Conservation (phyloP, 1,140 invertebrate genomes). For the Penaeus vannamei region DNA sequence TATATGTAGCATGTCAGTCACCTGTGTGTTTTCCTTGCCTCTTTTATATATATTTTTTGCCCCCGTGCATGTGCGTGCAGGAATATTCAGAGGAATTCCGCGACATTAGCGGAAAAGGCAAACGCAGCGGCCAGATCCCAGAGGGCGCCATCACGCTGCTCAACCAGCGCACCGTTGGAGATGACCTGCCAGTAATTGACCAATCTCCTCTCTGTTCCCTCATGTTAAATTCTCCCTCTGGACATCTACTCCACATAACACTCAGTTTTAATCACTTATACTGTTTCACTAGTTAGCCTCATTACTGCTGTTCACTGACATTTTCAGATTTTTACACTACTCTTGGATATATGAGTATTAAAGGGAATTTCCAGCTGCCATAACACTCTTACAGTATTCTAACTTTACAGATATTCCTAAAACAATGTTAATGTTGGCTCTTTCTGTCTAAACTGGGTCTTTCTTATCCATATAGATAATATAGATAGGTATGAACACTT, state of each 20-base stretch:
- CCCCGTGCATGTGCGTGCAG: slow-evolving; percentile 74
- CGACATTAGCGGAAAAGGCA: slow-evolving; percentile 89
- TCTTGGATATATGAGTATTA: no score
- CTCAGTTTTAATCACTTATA: neutral
- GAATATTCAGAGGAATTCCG: slow-evolving; percentile 97
- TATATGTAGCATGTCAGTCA: neutral
- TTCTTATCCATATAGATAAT: no score
- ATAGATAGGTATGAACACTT: no score
- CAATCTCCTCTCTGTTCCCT: slow-evolving; percentile 71
- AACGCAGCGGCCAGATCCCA: slow-evolving; percentile 84
- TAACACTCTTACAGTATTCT: no score
- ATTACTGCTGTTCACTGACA: no score
- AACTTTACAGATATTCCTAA: no score
- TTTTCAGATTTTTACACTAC: no score
- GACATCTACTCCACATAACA: neutral
- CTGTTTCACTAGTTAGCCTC: no score
- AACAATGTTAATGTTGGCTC: no score
- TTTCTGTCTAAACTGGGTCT: no score
- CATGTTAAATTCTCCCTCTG: slow-evolving; percentile 21
- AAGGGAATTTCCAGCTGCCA: no score
- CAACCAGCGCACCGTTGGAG: slow-evolving; percentile 93
- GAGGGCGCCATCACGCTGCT: slow-evolving; percentile 95
- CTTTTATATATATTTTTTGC: neutral
- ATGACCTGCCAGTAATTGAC: slow-evolving; percentile 91
- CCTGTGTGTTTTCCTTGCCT: neutral